These are phyloP conservation scores for Glandiceps talaboti DNA, from an alignment of 53 echinoderm and acorn worm genomes.

Conservation along the genomic window DNA sequence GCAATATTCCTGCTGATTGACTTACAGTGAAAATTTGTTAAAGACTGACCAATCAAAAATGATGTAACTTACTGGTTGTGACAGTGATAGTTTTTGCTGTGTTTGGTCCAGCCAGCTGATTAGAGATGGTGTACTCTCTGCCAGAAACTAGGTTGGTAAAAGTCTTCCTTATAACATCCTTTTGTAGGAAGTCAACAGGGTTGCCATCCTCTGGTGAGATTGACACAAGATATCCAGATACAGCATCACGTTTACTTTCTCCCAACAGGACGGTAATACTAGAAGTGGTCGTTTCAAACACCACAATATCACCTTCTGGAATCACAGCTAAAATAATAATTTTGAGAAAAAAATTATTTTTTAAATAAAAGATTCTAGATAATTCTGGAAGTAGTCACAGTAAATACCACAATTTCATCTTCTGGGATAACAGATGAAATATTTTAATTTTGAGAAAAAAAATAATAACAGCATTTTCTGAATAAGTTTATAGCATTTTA, in stretches of 20 bases:
- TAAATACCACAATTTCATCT: too few species aligned
- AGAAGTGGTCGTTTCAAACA: slow-evolving; percentile 15
- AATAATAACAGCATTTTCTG: too few species aligned
- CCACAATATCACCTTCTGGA: neutral
- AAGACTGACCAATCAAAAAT: too few species aligned
- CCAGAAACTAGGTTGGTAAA: slow-evolving; percentile 28
- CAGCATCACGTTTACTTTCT: neutral
- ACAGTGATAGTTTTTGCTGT: slow-evolving; percentile 9
- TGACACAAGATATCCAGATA: neutral
- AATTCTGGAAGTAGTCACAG: too few species aligned
- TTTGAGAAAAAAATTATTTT: neutral
- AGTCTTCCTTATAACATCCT: neutral
- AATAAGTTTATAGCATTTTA: too few species aligned
- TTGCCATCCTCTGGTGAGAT: neutral
- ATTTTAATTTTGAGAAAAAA: too few species aligned
- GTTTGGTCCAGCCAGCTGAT: neutral
- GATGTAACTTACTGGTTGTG: slow-evolving; percentile 49
- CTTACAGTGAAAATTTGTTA: too few species aligned
- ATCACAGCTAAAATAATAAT: neutral
- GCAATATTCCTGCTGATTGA: too few species aligned
- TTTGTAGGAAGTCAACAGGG: neutral
- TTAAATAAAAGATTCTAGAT: neutral
- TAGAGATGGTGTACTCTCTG: slow-evolving; percentile 22
- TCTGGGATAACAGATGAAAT: too few species aligned
- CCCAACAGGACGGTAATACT: slow-evolving; percentile 36